These are phyloP conservation scores for Climacteris rufus DNA, from an alignment of 2,113 vertebrate genomes.

Conservation along the genomic window DNA sequence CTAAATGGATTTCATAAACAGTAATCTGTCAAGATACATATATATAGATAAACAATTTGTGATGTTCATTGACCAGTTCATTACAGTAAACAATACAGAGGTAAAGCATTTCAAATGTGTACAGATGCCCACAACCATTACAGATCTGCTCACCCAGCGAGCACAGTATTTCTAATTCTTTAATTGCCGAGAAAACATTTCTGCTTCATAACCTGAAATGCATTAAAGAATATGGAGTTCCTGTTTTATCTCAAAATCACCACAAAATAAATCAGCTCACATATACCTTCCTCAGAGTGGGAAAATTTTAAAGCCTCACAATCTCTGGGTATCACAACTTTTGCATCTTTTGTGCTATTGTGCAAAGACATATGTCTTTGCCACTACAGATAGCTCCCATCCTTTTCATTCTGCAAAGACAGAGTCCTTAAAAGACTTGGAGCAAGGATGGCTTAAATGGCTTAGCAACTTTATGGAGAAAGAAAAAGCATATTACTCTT, in stretches of 20 bases:
- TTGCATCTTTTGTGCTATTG: not conserved
- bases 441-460: not conserved
- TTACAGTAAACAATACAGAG: constrained; percentile 71
- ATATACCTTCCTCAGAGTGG: not conserved
- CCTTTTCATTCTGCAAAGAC: not conserved
- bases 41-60: constrained; percentile 85
- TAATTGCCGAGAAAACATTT: not conserved
- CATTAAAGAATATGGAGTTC: not conserved
- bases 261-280: not conserved
- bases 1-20: constrained; percentile 82
- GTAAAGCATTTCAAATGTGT: constrained; percentile 1
- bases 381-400: not conserved
- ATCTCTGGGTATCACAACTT: not conserved
- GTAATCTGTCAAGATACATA: constrained; percentile 78
- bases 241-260: not conserved
- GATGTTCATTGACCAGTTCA: constrained; percentile 78
- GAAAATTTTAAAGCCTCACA: not conserved
- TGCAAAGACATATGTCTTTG: not conserved
- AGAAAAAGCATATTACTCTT: not conserved
- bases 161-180: not conserved
- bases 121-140: not conserved
- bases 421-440: not conserved
- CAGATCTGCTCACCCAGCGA: not conserved
- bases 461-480: not conserved
- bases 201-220: not conserved